Conservation (phyloP, 1,140 invertebrate species). For the Philotrypesis tridentata region DNA sequence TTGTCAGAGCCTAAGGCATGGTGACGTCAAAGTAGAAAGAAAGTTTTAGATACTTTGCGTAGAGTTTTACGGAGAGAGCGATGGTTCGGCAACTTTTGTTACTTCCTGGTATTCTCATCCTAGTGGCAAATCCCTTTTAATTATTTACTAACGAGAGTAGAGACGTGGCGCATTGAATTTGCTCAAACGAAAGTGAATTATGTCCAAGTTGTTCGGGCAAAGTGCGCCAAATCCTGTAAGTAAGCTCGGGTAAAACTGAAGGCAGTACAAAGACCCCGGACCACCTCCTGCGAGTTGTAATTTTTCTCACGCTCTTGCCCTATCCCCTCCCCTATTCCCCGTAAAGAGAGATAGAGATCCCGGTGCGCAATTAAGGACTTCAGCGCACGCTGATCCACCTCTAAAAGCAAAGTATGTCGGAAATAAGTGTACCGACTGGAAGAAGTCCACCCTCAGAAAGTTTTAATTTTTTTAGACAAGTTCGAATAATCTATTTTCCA, state of each 20-base stretch:
- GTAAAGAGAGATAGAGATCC: conserved; percentile 13
- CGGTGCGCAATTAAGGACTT: conserved; percentile 40
- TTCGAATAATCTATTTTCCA: conserved; percentile 27
- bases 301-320: conserved; percentile 45
- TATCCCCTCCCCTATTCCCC: too few species aligned
- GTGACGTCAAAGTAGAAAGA: too few species aligned
- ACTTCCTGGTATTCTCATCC: not conserved
- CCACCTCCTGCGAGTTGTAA: conserved; percentile 19
- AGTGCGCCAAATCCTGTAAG: not conserved
- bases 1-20: too few species aligned
- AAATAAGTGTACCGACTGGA: not conserved
- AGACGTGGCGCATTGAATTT: not conserved
- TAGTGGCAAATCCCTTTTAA: not conserved
- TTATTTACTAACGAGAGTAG: not conserved
- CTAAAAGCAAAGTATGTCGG: conserved; percentile 17
- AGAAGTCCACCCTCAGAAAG: not conserved
- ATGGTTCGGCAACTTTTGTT: not conserved
- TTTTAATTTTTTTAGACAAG: conserved; percentile 29
- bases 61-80: too few species aligned
- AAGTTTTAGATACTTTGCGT: too few species aligned
- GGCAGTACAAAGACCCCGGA: not conserved
- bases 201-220: not conserved
- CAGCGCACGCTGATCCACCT: conserved; percentile 11
- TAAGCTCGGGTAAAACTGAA: not conserved
- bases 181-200: conserved; percentile 18